phyloP scores from a whole-genome alignment of 2,113 vertebrate genomes.

The Micromys minutus region DNA sequence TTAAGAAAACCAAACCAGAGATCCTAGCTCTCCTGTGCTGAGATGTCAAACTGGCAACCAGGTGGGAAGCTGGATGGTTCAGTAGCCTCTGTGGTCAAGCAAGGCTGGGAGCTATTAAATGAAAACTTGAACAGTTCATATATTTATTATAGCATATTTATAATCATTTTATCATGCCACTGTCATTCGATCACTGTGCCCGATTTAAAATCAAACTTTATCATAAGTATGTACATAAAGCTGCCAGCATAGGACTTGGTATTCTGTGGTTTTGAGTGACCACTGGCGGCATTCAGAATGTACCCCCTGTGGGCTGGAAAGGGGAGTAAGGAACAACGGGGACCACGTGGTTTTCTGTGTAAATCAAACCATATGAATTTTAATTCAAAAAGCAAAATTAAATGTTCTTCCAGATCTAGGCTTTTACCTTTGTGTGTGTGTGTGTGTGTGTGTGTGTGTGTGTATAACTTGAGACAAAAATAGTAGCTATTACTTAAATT shows the following conservation, averaged over 20 bases:
- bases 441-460: neutral
- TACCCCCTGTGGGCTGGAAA: neutral
- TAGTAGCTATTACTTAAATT: neutral
- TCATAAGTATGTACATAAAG: neutral
- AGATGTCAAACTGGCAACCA: neutral
- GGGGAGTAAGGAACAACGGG: neutral
- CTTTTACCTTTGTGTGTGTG: neutral
- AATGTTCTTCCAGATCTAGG: neutral
- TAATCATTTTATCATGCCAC: neutral
- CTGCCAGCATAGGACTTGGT: neutral
- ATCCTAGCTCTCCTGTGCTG: neutral
- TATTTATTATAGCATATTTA: neutral
- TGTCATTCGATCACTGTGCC: neutral
- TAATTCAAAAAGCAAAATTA: neutral
- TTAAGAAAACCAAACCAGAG: neutral
- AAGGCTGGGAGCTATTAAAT: neutral
- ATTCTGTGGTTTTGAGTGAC: neutral
- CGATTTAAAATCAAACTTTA: neutral
- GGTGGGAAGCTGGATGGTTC: neutral
- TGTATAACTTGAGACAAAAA: constrained; percentile 27
- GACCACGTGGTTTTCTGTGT: neutral
- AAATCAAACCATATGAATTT: neutral
- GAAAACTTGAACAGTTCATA: neutral
- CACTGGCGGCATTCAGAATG: neutral
- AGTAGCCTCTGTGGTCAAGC: neutral